Evolutionary conservation across 2,113 vertebrate species (phyloP).

Genomic region (Pipra filicauda): DNA sequence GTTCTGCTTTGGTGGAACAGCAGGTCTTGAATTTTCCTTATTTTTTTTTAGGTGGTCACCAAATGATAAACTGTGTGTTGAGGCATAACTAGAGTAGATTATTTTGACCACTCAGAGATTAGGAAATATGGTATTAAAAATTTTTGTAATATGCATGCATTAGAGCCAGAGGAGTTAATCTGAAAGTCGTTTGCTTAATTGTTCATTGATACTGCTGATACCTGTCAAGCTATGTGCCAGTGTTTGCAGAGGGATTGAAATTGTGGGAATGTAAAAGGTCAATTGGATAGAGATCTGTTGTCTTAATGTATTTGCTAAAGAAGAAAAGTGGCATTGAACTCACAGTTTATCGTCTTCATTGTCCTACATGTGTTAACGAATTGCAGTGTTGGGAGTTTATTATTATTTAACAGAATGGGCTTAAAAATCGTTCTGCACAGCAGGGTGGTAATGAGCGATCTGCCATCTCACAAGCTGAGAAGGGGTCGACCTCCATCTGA

Average conservation of each 20-base stretch:
- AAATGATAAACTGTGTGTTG: neutral
- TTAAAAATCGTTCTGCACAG: neutral
- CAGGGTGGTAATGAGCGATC: neutral
- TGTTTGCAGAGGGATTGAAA: neutral
- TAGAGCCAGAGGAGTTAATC: neutral
- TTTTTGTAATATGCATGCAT: neutral
- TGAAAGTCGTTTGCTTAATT: neutral
- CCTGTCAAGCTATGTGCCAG: neutral
- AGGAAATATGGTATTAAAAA: neutral
- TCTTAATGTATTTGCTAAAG: fast-evolving
- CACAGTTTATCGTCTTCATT: neutral
- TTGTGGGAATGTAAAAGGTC: neutral
- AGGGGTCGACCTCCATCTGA: neutral
- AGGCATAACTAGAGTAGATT: neutral
- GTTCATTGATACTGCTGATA: neutral
- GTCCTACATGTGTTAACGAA: fast-evolving
- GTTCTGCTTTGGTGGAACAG: neutral
- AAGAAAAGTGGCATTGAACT: neutral
- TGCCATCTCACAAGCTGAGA: neutral
- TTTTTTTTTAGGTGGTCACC: neutral
- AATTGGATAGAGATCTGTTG: neutral
- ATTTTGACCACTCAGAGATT: neutral
- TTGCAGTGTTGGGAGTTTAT: neutral
- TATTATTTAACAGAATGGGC: neutral
- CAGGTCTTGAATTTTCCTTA: neutral